Percentiles rank a stretch among this genome's conserved stretches.
Evolutionary conservation across 2,888 invertebrate species (phyloP).

Genomic region (Hemaris fuciformis): DNA sequence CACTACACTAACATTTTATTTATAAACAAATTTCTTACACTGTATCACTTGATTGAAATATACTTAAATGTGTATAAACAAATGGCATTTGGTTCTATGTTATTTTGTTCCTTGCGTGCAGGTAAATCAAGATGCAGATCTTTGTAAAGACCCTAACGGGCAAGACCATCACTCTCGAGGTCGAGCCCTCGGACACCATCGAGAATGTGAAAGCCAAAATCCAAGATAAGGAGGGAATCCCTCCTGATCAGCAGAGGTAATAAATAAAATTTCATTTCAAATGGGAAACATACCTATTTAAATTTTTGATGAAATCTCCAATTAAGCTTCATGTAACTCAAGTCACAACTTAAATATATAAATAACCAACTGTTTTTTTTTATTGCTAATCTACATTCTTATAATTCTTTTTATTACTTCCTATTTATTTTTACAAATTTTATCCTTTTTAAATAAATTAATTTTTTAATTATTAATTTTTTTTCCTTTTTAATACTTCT

Average conservation of each 20-base stretch:
- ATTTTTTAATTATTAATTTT: no score
- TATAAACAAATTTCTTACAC: background rate
- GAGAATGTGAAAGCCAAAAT: constrained; percentile 97
- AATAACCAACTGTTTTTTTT: no score
- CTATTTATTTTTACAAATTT: no score
- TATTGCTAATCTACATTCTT: no score
- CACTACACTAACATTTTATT: background rate
- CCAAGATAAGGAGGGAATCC: constrained; percentile 94
- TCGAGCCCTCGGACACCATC: constrained; percentile 95
- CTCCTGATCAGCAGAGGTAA: constrained; percentile 89
- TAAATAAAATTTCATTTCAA: background rate
- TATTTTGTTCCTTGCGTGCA: constrained; percentile 22
- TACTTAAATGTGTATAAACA: background rate
- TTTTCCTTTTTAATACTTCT: no score
- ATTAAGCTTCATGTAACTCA: no score
- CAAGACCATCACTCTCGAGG: constrained; percentile 97
- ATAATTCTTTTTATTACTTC: no score
- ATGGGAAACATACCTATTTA: no score
- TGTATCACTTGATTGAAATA: background rate
- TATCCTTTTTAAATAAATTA: no score
- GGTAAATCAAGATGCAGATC: constrained; percentile 91
- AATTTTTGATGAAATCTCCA: no score
- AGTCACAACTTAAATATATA: no score
- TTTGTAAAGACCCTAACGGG: constrained; percentile 97
- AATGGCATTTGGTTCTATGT: background rate